Conservation (phyloP, 2,113 vertebrate species). For the Nycticryphes semicollaris region DNA sequence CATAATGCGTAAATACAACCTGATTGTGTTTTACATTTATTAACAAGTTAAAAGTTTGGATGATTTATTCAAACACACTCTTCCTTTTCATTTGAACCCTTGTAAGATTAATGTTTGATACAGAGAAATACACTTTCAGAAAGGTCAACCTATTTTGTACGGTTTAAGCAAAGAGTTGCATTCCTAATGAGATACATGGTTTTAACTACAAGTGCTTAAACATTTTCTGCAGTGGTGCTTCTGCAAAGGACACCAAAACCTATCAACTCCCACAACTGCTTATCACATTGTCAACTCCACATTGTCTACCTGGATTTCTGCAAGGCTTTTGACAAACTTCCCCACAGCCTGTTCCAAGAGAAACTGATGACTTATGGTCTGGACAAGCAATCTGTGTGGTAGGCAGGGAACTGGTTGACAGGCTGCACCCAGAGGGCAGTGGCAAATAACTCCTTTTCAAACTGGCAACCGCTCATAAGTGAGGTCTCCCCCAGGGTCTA, state of each 20-base stretch:
- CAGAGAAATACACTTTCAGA: not conserved
- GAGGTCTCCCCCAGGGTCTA: not conserved
- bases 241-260: not conserved
- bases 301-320: not conserved
- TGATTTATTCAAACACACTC: not conserved
- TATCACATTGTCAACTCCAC: not conserved
- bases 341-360: not conserved
- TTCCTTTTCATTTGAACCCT: not conserved
- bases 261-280: not conserved
- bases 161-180: not conserved
- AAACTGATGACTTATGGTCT: not conserved
- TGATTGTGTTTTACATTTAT: not conserved
- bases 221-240: not conserved
- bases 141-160: not conserved
- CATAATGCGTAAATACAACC: not conserved
- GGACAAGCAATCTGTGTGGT: not conserved
- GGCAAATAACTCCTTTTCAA: not conserved
- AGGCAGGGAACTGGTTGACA: not conserved
- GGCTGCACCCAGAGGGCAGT: not conserved
- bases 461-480: not conserved
- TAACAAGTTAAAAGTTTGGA: not conserved
- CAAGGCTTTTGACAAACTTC: not conserved
- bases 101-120: not conserved
- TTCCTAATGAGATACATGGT: not conserved
- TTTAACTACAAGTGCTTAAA: not conserved